Evolutionary conservation across 2,797 vertebrate species (phyloP).

Genomic region (Cyclopterus lumpus): DNA sequence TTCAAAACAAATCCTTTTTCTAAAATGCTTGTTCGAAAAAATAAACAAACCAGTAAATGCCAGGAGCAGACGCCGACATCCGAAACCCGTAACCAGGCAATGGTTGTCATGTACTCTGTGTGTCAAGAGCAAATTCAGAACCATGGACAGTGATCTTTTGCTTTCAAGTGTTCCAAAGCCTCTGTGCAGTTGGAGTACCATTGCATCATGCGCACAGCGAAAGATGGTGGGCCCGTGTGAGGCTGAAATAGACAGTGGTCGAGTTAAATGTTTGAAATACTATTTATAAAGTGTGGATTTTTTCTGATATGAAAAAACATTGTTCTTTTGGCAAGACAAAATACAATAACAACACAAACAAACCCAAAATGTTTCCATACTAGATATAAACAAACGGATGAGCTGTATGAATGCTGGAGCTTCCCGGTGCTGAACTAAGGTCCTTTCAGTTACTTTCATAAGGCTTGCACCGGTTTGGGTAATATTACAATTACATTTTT

Average conservation of each 20-base stretch:
- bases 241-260: conserved; percentile 14
- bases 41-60: conserved; percentile 1
- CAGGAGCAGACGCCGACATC: conserved; percentile 21
- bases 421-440: conserved; percentile 36
- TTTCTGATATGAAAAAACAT: not conserved
- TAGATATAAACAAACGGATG: conserved; percentile 33
- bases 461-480: conserved; percentile 63
- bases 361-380: conserved; percentile 18
- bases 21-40: conserved; percentile 10
- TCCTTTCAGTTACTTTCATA: conserved; percentile 48
- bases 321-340: conserved; percentile 3
- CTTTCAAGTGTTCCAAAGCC: conserved; percentile 40
- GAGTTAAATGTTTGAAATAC: conserved; percentile 34
- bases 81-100: conserved; percentile 28
- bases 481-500: conserved; percentile 76
- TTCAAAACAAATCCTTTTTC: conserved; percentile 11
- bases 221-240: conserved; percentile 5
- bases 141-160: conserved; percentile 57
- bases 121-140: conserved; percentile 54
- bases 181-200: conserved; percentile 26
- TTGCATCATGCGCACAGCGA: conserved; percentile 8
- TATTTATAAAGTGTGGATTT: not conserved
- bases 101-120: conserved; percentile 29
- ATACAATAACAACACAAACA: conserved; percentile 17
- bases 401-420: conserved; percentile 18